Percentiles rank a stretch among this genome's conserved stretches.
Evolutionary conservation across 2,888 invertebrate genomes (phyloP).

Genomic region (Himalopsyche kuldschensis): DNA sequence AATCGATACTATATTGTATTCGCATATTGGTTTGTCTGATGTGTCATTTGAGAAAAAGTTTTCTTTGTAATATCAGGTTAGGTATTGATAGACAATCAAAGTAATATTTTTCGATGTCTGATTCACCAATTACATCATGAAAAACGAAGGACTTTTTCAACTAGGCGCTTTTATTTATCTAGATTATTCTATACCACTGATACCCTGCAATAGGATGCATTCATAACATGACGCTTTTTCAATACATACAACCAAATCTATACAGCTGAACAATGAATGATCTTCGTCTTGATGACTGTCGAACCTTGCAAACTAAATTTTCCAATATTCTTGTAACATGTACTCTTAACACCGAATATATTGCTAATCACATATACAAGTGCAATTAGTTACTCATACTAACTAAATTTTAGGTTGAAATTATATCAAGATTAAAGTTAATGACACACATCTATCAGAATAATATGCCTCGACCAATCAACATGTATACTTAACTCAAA

Average conservation of each 20-base stretch:
- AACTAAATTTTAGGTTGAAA: too few species aligned
- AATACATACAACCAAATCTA: neutral
- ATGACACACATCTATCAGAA: too few species aligned
- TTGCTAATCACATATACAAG: too few species aligned
- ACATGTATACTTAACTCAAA: too few species aligned
- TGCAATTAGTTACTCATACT: too few species aligned
- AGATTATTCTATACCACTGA: neutral
- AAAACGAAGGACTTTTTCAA: neutral
- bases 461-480: too few species aligned
- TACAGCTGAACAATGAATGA: neutral
- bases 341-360: too few species aligned
- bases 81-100: conserved; percentile 17
- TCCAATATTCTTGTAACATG: too few species aligned
- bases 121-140: conserved; percentile 21
- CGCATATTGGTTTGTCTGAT: conserved; percentile 3
- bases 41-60: conserved; percentile 13
- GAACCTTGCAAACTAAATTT: too few species aligned
- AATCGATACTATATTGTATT: neutral
- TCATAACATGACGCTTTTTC: neutral
- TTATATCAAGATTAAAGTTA: too few species aligned
- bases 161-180: neutral
- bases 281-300: too few species aligned
- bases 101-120: conserved; percentile 12
- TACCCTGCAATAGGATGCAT: neutral
- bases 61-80: conserved; percentile 33